Base-by-base conservation (phyloP, 2,797 vertebrate species). In the Urocyon cinereoargenteus region DNA sequence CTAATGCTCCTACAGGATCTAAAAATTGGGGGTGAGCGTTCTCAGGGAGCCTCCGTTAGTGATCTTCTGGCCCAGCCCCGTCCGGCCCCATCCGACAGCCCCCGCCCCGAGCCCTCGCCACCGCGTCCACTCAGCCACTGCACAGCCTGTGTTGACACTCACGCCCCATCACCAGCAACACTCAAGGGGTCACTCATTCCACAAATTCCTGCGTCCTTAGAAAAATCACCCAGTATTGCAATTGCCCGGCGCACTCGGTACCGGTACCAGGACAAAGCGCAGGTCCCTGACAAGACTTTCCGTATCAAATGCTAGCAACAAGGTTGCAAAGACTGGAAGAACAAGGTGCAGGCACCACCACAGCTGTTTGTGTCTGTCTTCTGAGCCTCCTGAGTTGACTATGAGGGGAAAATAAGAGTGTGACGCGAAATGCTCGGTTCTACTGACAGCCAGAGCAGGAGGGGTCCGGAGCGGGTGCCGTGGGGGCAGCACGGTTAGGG, bases 381-480 rank as follows among this genome's bases (percentile, higher is more conserved):
- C 62, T 12, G 49, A 22, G 57, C 51, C 51, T 66, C 6, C 5
- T 6, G 19, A 9, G 64, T 40, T 40, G 40, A 40, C 22, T 16
- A 28, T 12, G 26, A 24, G 26, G 45, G 24, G 21, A 13, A 13
- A 18, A 40, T 0, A 0, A 6, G 36, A 31, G 14, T 1, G 28
- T 4, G 21, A 28, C 0, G 1, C 4, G 62, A 6, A 31, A 12
- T 7, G 22, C 34, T n/a, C 6, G 14, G 57, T 26, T 59, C 7
- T 4, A 26, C 53, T 31, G 53, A 79, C 36, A 21, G 40, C 40
- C 28, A 53, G 9, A 24, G 21, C 24, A 59, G 86, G 22, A 12
- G 36, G 49, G 15, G 22, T 0, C 0, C 1, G 28, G 3, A 5
- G 28, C 1, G 0, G 1, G 34, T 8, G 12, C 40, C 15, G 0